Evolutionary conservation across 2,888 invertebrate species (phyloP), one percentile per base, ranked within the genome.

Genomic region (Tridacna gigas): DNA sequence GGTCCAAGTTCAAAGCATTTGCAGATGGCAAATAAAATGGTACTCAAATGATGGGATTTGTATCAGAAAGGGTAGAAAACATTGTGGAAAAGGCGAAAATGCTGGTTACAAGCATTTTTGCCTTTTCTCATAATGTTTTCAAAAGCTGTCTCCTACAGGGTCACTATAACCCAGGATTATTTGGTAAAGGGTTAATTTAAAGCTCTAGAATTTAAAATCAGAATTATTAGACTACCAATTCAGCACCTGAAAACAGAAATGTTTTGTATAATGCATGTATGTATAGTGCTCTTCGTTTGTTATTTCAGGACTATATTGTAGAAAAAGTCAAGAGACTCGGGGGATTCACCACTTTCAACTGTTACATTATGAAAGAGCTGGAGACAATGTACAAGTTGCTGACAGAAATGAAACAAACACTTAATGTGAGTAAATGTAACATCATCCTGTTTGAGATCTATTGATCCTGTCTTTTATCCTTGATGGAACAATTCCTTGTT

Each of bases 281-380:
- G 37, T 37, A 7, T 37, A 37, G 2, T 37, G 37, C 7, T 7
- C 37, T 37, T 56, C 9, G 15, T 37, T 56, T 56, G 15, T 56
- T 56, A 37, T 86, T 92, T 28, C 86, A 94, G 93, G 94, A 94
- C 25, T 93, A 92, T 82, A 91, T 94, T n/a, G 86, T 90, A 51
- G 94, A 93, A 84, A 91, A 93, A 74, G 91, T 94, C 69, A 94
- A 93, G 91, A 94, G 94, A 86, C 91, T 94, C 61, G 93, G 94
- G 56, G 94, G 94, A 47, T 91, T 90, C 84, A 93, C 94, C 22
- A 87, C 92, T 22, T 94, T 94, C 84, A 94, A 94, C 85, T 91
- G 92, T 80, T 94, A 92, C 89, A 92, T 94, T 80, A 92, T 94
- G 90, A 93, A 92, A 82, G 94, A 94, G 80, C 84, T 94, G 74